Evolutionary conservation across 2,888 invertebrate genomes (phyloP).

Genomic region (Belgica antarctica): DNA sequence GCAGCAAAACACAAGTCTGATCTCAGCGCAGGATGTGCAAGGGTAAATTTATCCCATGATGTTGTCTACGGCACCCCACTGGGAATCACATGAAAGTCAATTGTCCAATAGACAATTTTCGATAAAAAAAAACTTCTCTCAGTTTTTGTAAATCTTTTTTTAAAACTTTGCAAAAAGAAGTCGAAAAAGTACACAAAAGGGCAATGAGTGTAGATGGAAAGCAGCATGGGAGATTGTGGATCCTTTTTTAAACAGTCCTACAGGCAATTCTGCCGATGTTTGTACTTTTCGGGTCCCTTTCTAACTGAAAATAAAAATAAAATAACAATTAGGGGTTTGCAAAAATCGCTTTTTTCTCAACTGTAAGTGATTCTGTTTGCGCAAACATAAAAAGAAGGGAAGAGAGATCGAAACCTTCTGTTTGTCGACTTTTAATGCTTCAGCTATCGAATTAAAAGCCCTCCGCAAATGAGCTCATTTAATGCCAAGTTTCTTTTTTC

Average conservation of each 20-base stretch:
- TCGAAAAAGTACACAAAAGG: constrained; percentile 17
- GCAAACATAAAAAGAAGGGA: constrained; percentile 28
- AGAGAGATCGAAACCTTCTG: background rate
- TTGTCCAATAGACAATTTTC: constrained; percentile 41
- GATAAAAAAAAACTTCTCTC: constrained; percentile 5
- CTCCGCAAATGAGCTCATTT: background rate
- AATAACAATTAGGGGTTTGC: constrained; percentile 43
- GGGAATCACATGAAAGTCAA: constrained; percentile 45
- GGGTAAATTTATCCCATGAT: background rate
- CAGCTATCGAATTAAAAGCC: background rate
- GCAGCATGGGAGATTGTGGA: constrained; percentile 32
- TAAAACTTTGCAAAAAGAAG: constrained; percentile 1
- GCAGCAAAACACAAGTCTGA: background rate
- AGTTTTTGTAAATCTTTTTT: constrained; percentile 19
- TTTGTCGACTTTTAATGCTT: background rate
- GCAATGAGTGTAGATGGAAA: constrained; percentile 23
- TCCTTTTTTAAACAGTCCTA: constrained; percentile 25
- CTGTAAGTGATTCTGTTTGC: constrained; percentile 41
- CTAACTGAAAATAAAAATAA: constrained; percentile 43
- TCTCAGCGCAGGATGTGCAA: background rate
- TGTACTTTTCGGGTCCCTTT: constrained; percentile 19
- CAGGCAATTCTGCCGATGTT: constrained; percentile 30
- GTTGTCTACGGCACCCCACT: constrained; percentile 34
- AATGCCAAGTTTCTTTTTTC: background rate
- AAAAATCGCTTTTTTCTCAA: constrained; percentile 30